Conservation (phyloP, 2,797 vertebrate genomes). For the Eulemur mongoz region DNA sequence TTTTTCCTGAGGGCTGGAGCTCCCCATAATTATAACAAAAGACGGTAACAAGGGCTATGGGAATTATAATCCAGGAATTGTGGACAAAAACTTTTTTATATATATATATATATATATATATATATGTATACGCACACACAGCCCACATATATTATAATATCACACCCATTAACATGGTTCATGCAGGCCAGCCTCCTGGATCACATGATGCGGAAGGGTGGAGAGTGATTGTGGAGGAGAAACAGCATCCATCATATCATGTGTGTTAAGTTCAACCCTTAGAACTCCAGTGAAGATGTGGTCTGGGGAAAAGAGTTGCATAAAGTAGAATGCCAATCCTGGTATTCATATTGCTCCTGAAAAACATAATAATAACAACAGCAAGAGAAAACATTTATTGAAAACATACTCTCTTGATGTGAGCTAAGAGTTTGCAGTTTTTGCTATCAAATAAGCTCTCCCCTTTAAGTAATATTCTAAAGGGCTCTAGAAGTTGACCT, state of each 20-base stretch:
- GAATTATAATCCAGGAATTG: background rate
- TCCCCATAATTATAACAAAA: background rate
- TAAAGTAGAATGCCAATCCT: background rate
- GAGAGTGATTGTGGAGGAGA: background rate
- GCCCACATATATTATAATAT: background rate
- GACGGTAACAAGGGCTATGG: background rate
- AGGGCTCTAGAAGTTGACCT: background rate
- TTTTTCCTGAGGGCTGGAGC: background rate
- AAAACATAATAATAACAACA: background rate
- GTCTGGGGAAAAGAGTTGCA: background rate
- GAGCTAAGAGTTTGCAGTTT: background rate
- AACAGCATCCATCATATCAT: background rate
- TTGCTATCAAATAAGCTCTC: background rate
- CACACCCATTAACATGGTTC: background rate
- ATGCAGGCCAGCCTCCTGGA: background rate
- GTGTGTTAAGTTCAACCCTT: background rate
- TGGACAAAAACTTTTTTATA: background rate
- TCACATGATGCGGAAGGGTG: background rate
- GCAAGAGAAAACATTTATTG: background rate
- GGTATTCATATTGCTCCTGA: background rate
- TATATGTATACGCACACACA: background rate
- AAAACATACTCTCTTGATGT: background rate
- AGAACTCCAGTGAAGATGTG: background rate
- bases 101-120: background rate
- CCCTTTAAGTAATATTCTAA: constrained; percentile 19